These are phyloP conservation scores for Recurvirostra avosetta DNA, from an alignment of 2,113 vertebrate genomes.

Conservation along the genomic window DNA sequence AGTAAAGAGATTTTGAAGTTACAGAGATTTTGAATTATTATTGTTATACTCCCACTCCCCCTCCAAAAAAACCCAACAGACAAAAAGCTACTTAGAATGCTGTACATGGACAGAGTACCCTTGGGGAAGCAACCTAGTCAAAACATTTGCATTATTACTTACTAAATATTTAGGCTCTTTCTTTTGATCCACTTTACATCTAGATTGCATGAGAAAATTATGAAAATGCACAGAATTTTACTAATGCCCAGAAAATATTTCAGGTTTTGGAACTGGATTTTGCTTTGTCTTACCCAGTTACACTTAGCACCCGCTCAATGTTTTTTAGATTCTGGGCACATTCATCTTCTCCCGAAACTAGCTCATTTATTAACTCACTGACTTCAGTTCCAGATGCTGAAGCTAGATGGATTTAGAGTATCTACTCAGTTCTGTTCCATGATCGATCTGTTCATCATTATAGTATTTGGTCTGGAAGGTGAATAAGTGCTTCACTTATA, in stretches of 20 bases:
- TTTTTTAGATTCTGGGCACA: slow-evolving; percentile 7
- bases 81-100: background rate
- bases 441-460: background rate
- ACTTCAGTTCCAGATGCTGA: slow-evolving; percentile 1
- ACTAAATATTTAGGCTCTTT: background rate
- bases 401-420: background rate
- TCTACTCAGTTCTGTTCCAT: background rate
- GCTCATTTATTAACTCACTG: background rate
- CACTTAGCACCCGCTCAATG: background rate
- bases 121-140: background rate
- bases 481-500: background rate
- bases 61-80: background rate
- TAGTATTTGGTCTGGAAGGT: background rate
- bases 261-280: background rate
- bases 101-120: background rate
- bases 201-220: background rate
- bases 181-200: background rate
- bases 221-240: background rate
- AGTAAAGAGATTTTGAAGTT: background rate
- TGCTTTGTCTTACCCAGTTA: background rate
- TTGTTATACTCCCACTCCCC: background rate
- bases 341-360: background rate
- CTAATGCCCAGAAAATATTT: background rate
- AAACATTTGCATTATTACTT: background rate
- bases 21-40: background rate